Conservation (phyloP, 2,888 invertebrate species). For the Rotaria socialis region DNA sequence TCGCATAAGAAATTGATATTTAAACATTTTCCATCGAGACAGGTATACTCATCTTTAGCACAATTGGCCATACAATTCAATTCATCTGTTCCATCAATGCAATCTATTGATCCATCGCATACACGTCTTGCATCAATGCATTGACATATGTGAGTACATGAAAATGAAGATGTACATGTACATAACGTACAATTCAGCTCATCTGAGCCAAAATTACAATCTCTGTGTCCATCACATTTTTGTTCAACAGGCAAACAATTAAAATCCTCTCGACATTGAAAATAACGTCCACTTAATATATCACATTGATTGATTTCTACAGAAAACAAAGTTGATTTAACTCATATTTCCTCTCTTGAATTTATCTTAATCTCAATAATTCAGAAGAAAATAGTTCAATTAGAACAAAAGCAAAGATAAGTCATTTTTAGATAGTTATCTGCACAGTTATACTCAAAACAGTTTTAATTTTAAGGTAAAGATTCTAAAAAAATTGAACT, state of each 20-base stretch:
- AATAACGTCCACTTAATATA: slow-evolving; percentile 11
- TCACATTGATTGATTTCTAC: neutral
- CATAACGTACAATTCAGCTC: slow-evolving; percentile 66
- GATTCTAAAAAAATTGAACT: no score
- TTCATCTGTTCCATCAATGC: slow-evolving; percentile 48
- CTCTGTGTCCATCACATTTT: slow-evolving; percentile 55
- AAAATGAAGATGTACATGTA: slow-evolving; percentile 33
- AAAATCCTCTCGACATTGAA: neutral
- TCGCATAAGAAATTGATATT: slow-evolving; percentile 39
- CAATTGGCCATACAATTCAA: slow-evolving; percentile 37
- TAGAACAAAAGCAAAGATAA: no score
- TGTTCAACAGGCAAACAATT: slow-evolving; percentile 44
- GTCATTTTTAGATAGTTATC: no score
- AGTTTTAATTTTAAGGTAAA: no score
- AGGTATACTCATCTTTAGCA: slow-evolving; percentile 38
- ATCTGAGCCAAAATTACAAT: slow-evolving; percentile 71
- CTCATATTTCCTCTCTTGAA: no score
- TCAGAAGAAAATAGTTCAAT: no score
- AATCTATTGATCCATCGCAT: slow-evolving; percentile 47
- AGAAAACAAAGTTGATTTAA: no score
- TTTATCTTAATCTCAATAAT: no score
- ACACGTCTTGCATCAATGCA: slow-evolving; percentile 43
- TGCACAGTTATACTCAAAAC: no score
- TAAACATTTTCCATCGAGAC: slow-evolving; percentile 41
- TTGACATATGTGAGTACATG: slow-evolving; percentile 38